Base-by-base conservation (phyloP, 2,888 invertebrate genomes). In the Dorcus parallelipipedus region DNA sequence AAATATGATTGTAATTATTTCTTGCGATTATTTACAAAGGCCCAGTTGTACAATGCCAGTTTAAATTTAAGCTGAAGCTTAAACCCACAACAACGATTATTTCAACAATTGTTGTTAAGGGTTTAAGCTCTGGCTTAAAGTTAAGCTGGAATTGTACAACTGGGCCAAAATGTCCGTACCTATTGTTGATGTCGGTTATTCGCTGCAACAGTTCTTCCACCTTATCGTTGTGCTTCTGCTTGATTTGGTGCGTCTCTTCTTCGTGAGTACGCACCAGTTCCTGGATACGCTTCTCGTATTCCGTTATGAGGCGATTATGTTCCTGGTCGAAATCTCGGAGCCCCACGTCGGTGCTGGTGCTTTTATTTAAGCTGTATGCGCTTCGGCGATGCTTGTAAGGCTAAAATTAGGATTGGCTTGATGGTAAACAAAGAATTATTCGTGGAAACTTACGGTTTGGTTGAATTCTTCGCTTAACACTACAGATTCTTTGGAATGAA, bases 151-250 rank as follows among this genome's bases (percentile, higher is more conserved):
- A n/a, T n/a, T n/a, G n/a, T n/a, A n/a, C n/a, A n/a, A n/a, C n/a
- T n/a, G n/a, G n/a, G n/a, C n/a, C n/a, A n/a, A 38, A 8, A 6
- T 26, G 20, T 3, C 14, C 49, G 48, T 88, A 91, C 64, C 91
- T 83, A 59, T 85, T 85, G 75, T 90, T 89, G 61, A 90, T 86
- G 74, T 91, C 90, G 45, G 88, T 83, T 61, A 90, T 78, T 72
- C 90, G 86, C 69, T 87, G 87, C 53, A 90, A 76, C 66, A 90
- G 77, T 26, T 86, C 84, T 69, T 90, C 90, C 38, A 90, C 86
- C 78, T 88, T 89, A 70, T 92, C 90, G 76, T 91, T 91, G 72
- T 92, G 90, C 58, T 83, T 83, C 68, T 88, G 86, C 71, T 91
- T 91, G 67, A 91, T 75, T 70, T 90, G 88, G 65, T 89, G 89